Evolutionary conservation across 64 coral and sea anemone species (phyloP).

Genomic region (Hydrozoanthus tunicans): DNA sequence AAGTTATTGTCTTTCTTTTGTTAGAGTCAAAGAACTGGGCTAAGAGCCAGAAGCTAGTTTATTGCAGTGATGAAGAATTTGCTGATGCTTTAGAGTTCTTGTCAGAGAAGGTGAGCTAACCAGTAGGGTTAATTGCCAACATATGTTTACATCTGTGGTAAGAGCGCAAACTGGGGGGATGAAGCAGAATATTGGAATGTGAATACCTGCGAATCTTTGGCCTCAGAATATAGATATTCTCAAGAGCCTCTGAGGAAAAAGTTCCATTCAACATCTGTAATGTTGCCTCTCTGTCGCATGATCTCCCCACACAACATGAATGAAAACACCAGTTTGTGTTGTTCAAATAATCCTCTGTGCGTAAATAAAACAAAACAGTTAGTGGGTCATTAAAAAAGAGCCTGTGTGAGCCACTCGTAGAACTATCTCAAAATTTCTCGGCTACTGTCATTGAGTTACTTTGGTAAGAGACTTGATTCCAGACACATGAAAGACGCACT

Average conservation of each 20-base stretch:
- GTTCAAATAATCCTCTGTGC: conserved; percentile 92
- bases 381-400: not conserved
- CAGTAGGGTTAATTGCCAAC: no score
- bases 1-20: not conserved
- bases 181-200: no score
- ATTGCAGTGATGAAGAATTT: conserved; percentile 50
- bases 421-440: no score
- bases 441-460: no score
- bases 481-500: no score
- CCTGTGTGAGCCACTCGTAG: no score
- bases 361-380: not conserved
- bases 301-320: conserved; percentile 99
- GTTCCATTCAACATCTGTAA: conserved; percentile 90
- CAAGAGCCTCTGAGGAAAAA: conserved; percentile 93
- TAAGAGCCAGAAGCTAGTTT: conserved; percentile 35
- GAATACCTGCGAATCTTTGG: no score
- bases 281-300: conserved; percentile 81
- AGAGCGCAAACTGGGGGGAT: no score
- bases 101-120: conserved; percentile 6
- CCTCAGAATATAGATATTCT: conserved; percentile 18
- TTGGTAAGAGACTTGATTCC: no score
- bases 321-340: conserved; percentile 95
- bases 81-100: conserved; percentile 6
- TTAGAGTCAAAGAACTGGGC: conserved; percentile 47
- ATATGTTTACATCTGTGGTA: no score